Base-by-base conservation (phyloP, 2,797 vertebrate genomes). In the Clarias platycephalus region DNA sequence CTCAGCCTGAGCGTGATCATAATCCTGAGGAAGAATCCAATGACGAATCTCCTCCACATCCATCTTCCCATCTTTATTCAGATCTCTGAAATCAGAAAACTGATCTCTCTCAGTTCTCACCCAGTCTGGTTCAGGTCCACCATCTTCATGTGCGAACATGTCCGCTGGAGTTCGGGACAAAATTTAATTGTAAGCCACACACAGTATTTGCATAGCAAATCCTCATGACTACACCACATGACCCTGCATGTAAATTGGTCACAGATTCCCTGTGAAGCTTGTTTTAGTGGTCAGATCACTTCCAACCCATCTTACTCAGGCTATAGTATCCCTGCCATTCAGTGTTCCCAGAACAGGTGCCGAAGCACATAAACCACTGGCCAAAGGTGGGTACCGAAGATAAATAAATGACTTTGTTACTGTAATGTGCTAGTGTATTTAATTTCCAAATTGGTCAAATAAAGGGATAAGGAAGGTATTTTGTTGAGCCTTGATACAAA, bases 31-130 rank as follows among this genome's bases (percentile, higher is more conserved):
- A 86, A 99, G 96, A 89, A 99, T 99, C 98, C 98, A 99, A 86
- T 97, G 97, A 71, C 95, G 95, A 90, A 99, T 99, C 91, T 99
- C 98, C 0, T 98, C 97, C 90, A 93, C 92, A 90, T 99, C 98
- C 96, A 99, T 96, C 88, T 97, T 98, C 18, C 98, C 98, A 0
- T 99, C 98, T 91, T 99, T 99, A 93, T 99, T 98, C 85, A 97
- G 91, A 88, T 99, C 98, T 84, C 97, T 93, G 91, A 99, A 99
- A 91, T 99, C 98, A n/a, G 94, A 93, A 87, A 99, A 99, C 92
- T 99, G 98, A 80, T 99, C 97, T 78, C 98, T 94, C 88, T 99
- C 98, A 0, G 96, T 99, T 87, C 93, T 91, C 68, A 99, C 96
- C 98, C 98, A 99, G 88, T 98, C 97, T 2, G 98, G 98, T 88